A percentile compares a stretch with the other conserved stretches of the same genome.
Evolutionary conservation across 2,113 vertebrate genomes (phyloP).

Genomic region (Xenopus tropicalis): DNA sequence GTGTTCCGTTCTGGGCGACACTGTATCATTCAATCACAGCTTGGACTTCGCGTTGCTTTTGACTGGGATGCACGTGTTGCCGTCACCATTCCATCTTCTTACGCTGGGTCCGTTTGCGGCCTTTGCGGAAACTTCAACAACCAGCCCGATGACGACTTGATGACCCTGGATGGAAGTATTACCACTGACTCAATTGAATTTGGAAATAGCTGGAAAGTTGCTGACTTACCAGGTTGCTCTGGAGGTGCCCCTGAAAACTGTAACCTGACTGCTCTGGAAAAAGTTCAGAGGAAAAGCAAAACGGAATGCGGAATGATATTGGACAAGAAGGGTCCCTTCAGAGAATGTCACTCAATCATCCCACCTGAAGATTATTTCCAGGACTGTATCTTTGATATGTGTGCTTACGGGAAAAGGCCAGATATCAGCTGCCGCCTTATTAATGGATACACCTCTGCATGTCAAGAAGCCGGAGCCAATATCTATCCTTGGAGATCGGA

Average conservation of each 20-base stretch:
- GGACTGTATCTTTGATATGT: slow-evolving; percentile 53
- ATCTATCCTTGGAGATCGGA: slow-evolving; percentile 50
- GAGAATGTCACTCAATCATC: slow-evolving; percentile 48
- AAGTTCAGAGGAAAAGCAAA: slow-evolving; percentile 15
- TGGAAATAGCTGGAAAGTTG: slow-evolving; percentile 46
- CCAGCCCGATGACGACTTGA: slow-evolving; percentile 52
- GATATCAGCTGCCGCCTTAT: slow-evolving; percentile 46
- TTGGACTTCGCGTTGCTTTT: slow-evolving; percentile 56
- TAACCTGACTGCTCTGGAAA: slow-evolving; percentile 11
- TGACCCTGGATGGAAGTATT: background rate
- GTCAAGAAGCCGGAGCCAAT: slow-evolving; percentile 46
- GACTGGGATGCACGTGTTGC: slow-evolving; percentile 55
- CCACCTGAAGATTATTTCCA: slow-evolving; percentile 48
- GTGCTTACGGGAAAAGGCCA: slow-evolving; percentile 35
- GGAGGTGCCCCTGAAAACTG: slow-evolving; percentile 46
- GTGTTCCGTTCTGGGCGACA: slow-evolving; percentile 47
- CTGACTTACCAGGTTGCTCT: slow-evolving; percentile 27
- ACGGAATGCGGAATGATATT: slow-evolving; percentile 46
- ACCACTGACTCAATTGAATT: slow-evolving; percentile 31
- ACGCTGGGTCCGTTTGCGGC: slow-evolving; percentile 52
- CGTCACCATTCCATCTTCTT: slow-evolving; percentile 50
- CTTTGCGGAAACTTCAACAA: slow-evolving; percentile 66
- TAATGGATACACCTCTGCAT: slow-evolving; percentile 46
- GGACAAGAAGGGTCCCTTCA: slow-evolving; percentile 45
- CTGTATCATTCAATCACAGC: slow-evolving; percentile 53